A percentile compares a stretch with the other conserved stretches of the same genome.
phyloP scores from a whole-genome alignment of 1,140 invertebrate species.

The Dinothrombium tinctorium region DNA sequence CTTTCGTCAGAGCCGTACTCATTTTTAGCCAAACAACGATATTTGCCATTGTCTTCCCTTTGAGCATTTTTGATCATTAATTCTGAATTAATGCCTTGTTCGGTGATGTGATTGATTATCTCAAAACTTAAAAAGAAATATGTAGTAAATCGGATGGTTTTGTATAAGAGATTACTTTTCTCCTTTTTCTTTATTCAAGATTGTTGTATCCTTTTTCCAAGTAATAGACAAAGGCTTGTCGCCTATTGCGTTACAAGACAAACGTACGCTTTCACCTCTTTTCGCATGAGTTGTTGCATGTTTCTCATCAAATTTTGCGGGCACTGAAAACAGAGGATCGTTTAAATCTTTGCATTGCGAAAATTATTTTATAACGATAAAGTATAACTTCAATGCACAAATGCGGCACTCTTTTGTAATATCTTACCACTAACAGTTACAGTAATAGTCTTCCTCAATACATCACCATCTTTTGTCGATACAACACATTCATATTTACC shows the following conservation, averaged over 20 bases:
- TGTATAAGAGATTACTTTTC: background rate
- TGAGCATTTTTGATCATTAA: slow-evolving; percentile 64
- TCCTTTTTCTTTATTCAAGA: slow-evolving; percentile 1
- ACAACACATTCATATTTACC: no score
- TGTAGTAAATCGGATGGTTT: slow-evolving; percentile 8
- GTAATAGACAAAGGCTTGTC: slow-evolving; percentile 86
- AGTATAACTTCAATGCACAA: no score
- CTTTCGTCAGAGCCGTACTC: slow-evolving; percentile 70
- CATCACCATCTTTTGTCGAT: no score
- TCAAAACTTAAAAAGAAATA: slow-evolving; percentile 12
- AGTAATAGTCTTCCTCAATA: no score
- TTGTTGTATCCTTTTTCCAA: slow-evolving; percentile 31
- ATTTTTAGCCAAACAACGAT: slow-evolving; percentile 67
- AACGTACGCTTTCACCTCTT: slow-evolving; percentile 62
- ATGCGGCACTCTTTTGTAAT: no score
- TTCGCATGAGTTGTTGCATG: slow-evolving; percentile 65
- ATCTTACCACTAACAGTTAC: no score
- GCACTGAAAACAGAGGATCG: slow-evolving; percentile 36
- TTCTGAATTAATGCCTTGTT: slow-evolving; percentile 16
- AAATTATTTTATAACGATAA: no score
- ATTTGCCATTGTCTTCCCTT: slow-evolving; percentile 59
- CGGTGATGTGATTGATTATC: slow-evolving; percentile 14
- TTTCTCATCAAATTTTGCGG: slow-evolving; percentile 79
- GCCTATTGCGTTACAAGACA: slow-evolving; percentile 84
- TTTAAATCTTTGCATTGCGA: no score